A percentile compares a stretch with the other conserved stretches of the same genome.
These are phyloP conservation scores for Drosophila cognata DNA, from an alignment of 2,888 invertebrate species.

Conservation along the genomic window DNA sequence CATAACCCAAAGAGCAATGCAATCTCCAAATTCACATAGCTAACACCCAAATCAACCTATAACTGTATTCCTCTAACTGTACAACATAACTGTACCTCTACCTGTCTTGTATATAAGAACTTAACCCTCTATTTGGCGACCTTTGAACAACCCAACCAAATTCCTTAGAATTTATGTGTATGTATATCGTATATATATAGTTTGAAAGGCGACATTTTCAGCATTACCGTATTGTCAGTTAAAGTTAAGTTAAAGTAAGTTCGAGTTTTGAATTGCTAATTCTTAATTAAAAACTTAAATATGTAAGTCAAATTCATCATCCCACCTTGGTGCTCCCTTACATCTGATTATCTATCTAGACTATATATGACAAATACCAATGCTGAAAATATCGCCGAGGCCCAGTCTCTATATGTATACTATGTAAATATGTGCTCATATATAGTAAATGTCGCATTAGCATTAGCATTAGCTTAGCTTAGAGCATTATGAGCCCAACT, in stretches of 20 bases:
- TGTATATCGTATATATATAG: constrained; percentile 18
- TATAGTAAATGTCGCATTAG: constrained; percentile 35
- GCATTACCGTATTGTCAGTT: not conserved
- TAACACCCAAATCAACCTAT: constrained; percentile 14
- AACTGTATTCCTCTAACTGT: constrained; percentile 11
- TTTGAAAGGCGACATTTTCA: constrained; percentile 1
- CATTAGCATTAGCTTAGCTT: constrained; percentile 6
- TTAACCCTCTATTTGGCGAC: not conserved
- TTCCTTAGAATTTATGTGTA: not conserved
- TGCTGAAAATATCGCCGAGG: constrained; percentile 33
- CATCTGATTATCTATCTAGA: not conserved
- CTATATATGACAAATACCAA: not conserved
- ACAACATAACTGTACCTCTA: not conserved
- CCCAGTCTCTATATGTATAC: not conserved
- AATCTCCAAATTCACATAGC: constrained; percentile 25
- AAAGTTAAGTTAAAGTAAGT: no score
- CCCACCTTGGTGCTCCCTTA: no score
- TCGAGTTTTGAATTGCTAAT: not conserved
- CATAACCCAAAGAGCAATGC: constrained; percentile 11
- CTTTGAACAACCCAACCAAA: not conserved
- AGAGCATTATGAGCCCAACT: constrained; percentile 3
- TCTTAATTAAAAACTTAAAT: not conserved
- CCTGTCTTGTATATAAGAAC: constrained; percentile 16
- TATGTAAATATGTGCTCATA: not conserved
- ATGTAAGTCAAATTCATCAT: not conserved